Evolutionary conservation across 2,797 vertebrate genomes (phyloP).

Genomic region (Hyperoplus lanceolatus): DNA sequence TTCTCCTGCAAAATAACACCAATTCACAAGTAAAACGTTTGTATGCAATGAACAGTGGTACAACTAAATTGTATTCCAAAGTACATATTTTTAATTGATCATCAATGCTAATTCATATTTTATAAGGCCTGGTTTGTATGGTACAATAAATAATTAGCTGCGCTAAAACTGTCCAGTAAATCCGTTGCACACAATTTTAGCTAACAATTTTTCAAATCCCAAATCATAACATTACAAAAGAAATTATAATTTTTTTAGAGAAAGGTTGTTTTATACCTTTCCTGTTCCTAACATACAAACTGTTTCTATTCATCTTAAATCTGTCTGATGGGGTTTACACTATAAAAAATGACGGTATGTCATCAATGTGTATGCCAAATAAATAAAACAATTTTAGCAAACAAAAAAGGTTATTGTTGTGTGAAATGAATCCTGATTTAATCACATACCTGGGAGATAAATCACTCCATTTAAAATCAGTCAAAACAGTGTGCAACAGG

Average conservation of each 20-base stretch:
- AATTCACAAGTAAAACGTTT: constrained; percentile 6
- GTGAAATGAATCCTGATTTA: background rate
- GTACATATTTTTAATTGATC: background rate
- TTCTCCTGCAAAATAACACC: background rate
- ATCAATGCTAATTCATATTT: background rate
- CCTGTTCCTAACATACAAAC: background rate
- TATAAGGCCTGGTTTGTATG: background rate
- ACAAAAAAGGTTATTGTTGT: background rate
- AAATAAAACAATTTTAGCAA: background rate
- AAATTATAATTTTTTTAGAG: background rate
- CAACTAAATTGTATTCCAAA: background rate
- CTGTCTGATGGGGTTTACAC: background rate
- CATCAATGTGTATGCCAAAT: background rate
- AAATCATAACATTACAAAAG: background rate
- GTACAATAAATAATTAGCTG: background rate
- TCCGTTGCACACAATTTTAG: no score
- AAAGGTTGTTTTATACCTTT: background rate
- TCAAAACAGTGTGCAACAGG: no score
- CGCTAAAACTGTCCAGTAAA: background rate
- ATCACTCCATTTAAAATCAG: no score
- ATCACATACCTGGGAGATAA: background rate
- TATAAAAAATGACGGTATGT: background rate
- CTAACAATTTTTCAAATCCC: background rate
- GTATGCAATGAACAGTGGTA: background rate
- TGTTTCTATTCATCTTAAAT: background rate